Conservation (phyloP, 2,888 invertebrate species). For the Lucinisca nassula region DNA sequence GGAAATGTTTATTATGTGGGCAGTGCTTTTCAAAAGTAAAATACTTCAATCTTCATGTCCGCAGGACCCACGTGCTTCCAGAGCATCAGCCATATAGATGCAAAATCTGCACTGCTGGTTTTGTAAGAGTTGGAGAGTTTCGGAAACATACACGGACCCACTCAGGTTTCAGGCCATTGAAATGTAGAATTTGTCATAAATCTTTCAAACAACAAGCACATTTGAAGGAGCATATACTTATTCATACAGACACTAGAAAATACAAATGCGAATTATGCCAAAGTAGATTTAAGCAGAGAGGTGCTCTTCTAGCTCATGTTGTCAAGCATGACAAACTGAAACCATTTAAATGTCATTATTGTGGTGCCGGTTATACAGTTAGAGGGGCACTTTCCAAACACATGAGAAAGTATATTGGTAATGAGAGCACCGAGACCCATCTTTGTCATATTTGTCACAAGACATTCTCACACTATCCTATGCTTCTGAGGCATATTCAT, state of each 20-base stretch:
- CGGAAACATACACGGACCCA: constrained; percentile 65
- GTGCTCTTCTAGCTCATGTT: constrained; percentile 64
- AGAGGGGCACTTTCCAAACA: constrained; percentile 61
- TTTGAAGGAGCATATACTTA: constrained; percentile 58
- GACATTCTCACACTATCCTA: constrained; percentile 55
- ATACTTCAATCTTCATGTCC: constrained; percentile 62
- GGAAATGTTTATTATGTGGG: constrained; percentile 65
- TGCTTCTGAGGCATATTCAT: constrained; percentile 60
- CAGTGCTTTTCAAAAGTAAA: constrained; percentile 58
- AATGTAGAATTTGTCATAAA: constrained; percentile 57
- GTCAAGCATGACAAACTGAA: constrained; percentile 59
- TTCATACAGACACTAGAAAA: constrained; percentile 46
- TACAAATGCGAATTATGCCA: constrained; percentile 58
- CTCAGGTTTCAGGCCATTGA: constrained; percentile 63
- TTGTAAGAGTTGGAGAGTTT: constrained; percentile 65
- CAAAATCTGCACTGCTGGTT: constrained; percentile 67
- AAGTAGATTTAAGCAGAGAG: constrained; percentile 53
- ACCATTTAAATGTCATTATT: constrained; percentile 66
- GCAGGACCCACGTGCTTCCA: constrained; percentile 60
- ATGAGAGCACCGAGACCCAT: constrained; percentile 23
- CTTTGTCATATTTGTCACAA: constrained; percentile 63
- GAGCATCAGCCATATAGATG: constrained; percentile 68
- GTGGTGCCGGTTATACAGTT: constrained; percentile 57
- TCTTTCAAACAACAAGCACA: constrained; percentile 67
- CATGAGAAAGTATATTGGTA: constrained; percentile 52